Evolutionary conservation across 2,888 invertebrate genomes (phyloP).

Genomic region (Sesia apiformis): DNA sequence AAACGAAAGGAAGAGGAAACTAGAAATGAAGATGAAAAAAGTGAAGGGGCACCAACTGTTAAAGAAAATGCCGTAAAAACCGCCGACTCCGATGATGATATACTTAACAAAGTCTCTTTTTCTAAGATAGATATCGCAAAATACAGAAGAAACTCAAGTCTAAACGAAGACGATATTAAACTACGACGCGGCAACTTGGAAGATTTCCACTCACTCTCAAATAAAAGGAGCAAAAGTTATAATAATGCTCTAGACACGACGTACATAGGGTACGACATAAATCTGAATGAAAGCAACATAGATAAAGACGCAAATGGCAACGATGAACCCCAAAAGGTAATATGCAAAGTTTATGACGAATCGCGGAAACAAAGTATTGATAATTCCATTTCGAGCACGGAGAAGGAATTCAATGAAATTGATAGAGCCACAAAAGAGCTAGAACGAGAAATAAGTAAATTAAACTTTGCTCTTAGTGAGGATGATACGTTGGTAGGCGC

Average conservation of each 20-base stretch:
- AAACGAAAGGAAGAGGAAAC: constrained; percentile 8
- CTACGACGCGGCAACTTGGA: constrained; percentile 58
- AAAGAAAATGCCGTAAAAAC: constrained; percentile 7
- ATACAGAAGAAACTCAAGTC: constrained; percentile 63
- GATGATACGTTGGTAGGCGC: constrained; percentile 43
- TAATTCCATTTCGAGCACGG: constrained; percentile 56
- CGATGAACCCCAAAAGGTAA: constrained; percentile 51
- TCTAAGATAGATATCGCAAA: constrained; percentile 54
- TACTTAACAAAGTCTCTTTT: constrained; percentile 40
- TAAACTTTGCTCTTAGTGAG: constrained; percentile 60
- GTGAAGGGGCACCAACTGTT: not conserved
- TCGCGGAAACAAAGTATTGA: constrained; percentile 54
- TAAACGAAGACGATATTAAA: constrained; percentile 60
- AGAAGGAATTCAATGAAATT: constrained; percentile 65
- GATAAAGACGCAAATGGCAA: constrained; percentile 48
- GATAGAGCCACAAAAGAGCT: constrained; percentile 59
- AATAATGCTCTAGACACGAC: constrained; percentile 42
- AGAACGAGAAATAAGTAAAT: constrained; percentile 61
- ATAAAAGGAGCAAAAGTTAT: constrained; percentile 61
- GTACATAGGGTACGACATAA: constrained; percentile 51
- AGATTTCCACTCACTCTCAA: constrained; percentile 50
- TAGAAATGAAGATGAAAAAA: constrained; percentile 8
- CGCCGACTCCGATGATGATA: constrained; percentile 41
- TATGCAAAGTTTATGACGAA: constrained; percentile 55
- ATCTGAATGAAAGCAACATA: constrained; percentile 42